Evolutionary conservation across 2,888 invertebrate genomes (phyloP).

Genomic region (Noctua pronuba): DNA sequence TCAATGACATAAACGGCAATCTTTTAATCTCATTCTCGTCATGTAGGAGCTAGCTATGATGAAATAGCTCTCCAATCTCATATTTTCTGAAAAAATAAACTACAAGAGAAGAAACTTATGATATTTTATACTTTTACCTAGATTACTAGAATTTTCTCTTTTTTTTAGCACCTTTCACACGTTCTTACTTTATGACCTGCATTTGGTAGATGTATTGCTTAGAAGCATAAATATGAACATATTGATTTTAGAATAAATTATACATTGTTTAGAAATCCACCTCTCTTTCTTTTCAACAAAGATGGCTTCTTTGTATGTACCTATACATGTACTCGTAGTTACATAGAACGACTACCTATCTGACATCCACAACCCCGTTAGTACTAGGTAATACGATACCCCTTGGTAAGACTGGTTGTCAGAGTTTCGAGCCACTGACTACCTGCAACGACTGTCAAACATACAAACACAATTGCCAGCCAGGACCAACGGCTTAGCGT

Average conservation of each 20-base stretch:
- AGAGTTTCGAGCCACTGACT: too few species aligned
- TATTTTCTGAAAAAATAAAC: constrained; percentile 56
- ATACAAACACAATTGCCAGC: background rate
- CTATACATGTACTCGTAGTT: too few species aligned
- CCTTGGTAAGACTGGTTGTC: too few species aligned
- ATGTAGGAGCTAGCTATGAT: constrained; percentile 61
- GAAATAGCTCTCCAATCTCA: constrained; percentile 60
- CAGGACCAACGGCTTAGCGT: too few species aligned
- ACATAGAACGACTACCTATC: too few species aligned
- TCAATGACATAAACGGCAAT: constrained; percentile 36
- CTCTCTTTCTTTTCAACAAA: too few species aligned
- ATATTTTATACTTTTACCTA: constrained; percentile 20
- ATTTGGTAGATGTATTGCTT: background rate
- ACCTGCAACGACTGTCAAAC: background rate
- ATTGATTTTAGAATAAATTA: too few species aligned
- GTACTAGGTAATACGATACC: too few species aligned
- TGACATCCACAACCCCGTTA: too few species aligned
- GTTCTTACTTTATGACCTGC: too few species aligned
- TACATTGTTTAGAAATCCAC: too few species aligned
- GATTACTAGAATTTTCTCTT: background rate
- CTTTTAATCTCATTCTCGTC: constrained; percentile 63
- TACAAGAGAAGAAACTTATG: constrained; percentile 37
- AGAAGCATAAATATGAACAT: background rate
- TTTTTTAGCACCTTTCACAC: background rate
- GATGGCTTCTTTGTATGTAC: too few species aligned